Evolutionary conservation across 2,888 invertebrate species (phyloP), one percentile per base, ranked within the genome.

Genomic region (Hypomecis atomaria): DNA sequence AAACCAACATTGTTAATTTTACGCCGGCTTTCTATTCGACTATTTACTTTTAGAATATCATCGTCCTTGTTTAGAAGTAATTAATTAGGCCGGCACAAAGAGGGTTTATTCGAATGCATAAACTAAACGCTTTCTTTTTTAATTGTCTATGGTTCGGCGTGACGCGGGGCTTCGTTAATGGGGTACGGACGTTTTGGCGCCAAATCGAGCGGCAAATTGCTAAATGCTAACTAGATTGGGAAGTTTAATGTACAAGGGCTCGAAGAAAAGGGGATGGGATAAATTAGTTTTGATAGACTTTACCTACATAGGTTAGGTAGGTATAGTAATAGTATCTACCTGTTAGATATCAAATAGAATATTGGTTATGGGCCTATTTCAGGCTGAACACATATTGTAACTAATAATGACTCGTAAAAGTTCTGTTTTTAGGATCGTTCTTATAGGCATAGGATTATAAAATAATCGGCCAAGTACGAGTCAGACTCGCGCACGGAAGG

Each of bases 201-300:
- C 85, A 91, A 92, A 92, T 92, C 91, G 90, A 91, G 79, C 87
- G 88, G 87, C 89, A 92, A 92, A 92, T 92, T 92, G 89, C 84
- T 79, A 92, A 92, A 92, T 92, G 89, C 84, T 79, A 84, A 84
- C 78, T 78, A 83, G 81, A 47, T 56, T 65, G 77, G 77, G 80
- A 83, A 68, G 72, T 73, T 73, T 78, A 77, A 78, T 74, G 72
- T 73, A 59, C 70, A 71, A 73, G 69, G 70, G 71, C 4, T 43
- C 52, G 36, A 54, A 11, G 49, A 56, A 52, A 23, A 23, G 23
- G 45, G 56, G 37, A 34, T 57, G 48, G 47, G 62, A 62, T 57
- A 60, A 60, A 47, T 62, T 60, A 45, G 9, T 9, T 59, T 34
- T 48, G 38, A 45, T 56, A 6, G 45, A 11, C 34, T 54, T 33